A percentile compares a stretch with the other conserved stretches of the same genome.
Conservation (phyloP, 2,888 invertebrate genomes). For the Atrina japonica region DNA sequence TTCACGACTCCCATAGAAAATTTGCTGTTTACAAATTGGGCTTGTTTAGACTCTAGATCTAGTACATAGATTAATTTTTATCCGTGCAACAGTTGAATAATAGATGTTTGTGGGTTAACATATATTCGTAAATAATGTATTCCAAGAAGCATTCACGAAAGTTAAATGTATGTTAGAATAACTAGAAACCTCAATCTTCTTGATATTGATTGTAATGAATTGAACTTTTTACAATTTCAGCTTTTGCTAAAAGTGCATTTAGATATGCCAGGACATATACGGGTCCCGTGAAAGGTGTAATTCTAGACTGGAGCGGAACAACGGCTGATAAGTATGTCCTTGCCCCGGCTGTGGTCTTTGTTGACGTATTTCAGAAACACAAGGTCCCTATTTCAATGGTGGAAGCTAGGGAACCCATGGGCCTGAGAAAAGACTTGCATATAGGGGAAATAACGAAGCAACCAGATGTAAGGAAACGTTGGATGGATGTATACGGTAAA, state of each 20-base stretch:
- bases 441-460: conserved; percentile 74
- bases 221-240: no score
- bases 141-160: no score
- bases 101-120: no score
- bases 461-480: conserved; percentile 71
- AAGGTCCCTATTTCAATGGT: conserved; percentile 72
- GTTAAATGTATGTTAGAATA: no score
- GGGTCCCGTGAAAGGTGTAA: conserved; percentile 73
- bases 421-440: conserved; percentile 78
- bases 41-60: no score
- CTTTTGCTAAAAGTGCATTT: conserved; percentile 7
- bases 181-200: no score
- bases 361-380: conserved; percentile 71
- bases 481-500: conserved; percentile 72
- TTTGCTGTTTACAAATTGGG: no score
- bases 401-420: conserved; percentile 80
- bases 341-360: conserved; percentile 79
- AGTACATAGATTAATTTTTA: no score
- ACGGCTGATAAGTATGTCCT: conserved; percentile 80
- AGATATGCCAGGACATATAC: conserved; percentile 63
- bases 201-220: no score
- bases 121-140: no score
- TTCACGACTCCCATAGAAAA: no score
- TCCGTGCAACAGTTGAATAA: no score
- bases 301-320: conserved; percentile 80